phyloP scores from a whole-genome alignment of 35 echinoderm and acorn worm genomes.

The Hemicentrotus pulcherrimus region DNA sequence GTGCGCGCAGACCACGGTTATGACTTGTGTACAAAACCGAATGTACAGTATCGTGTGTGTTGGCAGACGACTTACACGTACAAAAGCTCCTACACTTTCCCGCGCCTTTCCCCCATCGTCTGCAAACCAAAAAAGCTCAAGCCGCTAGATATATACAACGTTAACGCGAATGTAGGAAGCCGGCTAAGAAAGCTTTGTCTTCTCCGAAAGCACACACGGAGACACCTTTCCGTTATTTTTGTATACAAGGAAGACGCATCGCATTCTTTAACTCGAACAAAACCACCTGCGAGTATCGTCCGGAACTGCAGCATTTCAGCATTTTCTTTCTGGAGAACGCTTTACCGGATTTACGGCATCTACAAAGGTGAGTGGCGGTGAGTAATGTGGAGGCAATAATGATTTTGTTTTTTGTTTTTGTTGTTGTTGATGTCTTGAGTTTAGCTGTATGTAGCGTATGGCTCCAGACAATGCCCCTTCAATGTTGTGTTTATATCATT shows the following conservation, averaged over 20 bases:
- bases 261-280: not conserved
- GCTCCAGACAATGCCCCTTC: not conserved
- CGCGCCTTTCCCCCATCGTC: not conserved
- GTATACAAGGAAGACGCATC: not conserved
- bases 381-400: not conserved
- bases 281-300: not conserved
- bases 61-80: not conserved
- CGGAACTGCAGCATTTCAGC: not conserved
- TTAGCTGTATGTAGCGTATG: not conserved
- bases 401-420: not conserved
- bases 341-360: not conserved
- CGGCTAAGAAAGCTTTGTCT: not conserved
- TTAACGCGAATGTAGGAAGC: not conserved
- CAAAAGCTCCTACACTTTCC: not conserved
- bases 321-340: not conserved
- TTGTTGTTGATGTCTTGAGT: not conserved
- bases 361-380: not conserved
- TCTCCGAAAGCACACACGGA: not conserved
- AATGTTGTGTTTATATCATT: not conserved
- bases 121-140: not conserved
- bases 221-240: not conserved
- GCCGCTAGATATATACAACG: not conserved
- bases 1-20: not conserved
- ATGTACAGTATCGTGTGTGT: not conserved
- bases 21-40: not conserved